Base-by-base conservation (phyloP, 2,888 invertebrate species). In the Nasonia oneida region DNA sequence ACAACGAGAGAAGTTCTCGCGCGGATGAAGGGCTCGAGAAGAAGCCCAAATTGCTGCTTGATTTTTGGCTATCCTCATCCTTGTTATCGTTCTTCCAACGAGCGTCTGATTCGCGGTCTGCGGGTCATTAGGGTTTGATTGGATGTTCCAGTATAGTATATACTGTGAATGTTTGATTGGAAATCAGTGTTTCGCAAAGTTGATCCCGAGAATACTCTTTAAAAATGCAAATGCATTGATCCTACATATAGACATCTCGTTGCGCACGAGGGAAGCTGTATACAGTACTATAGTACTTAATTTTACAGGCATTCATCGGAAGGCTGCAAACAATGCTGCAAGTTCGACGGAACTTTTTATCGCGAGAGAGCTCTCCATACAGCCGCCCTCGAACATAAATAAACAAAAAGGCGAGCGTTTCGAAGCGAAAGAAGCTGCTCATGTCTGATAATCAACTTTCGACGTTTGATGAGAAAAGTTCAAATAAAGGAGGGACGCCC, bases 401-500 rank as follows among this genome's bases (percentile, higher is more conserved):
- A n/a, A 67, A 67, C 29, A 67, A 67, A 67, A 64, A 29, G 15
- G 2, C 3, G 33, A 29, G 29, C 33, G 29, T 33, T 29, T 67
- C 67, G 14, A 73, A 42, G 42, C n/a, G n/a, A n/a, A 42, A 73
- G 42, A 39, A 80, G 1, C 53, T 53, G 53, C 37, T 73, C 57
- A 15, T 23, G 29, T 18, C 39, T 6, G 15, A 29, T 15, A 67
- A 57, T 8, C 23, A 81, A 81, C 57, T 80, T 81, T 39, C 50
- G 64, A 53, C 53, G 18, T 61, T 33, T 81, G 74, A 74, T 81
- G 74, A 81, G 81, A 64, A 74, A 81, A 81, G 81, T 81, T 64
- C 6, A 53, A 71, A 78, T 29, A 64, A 74, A 5, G 8, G 23
- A 29, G 29, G 23, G 37, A 10, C 15, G 50, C 71, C n/a, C 8